Base-by-base conservation (phyloP, 37 sponge, comb jelly and placozoan species). In the Halisarca cf. caerulea region DNA sequence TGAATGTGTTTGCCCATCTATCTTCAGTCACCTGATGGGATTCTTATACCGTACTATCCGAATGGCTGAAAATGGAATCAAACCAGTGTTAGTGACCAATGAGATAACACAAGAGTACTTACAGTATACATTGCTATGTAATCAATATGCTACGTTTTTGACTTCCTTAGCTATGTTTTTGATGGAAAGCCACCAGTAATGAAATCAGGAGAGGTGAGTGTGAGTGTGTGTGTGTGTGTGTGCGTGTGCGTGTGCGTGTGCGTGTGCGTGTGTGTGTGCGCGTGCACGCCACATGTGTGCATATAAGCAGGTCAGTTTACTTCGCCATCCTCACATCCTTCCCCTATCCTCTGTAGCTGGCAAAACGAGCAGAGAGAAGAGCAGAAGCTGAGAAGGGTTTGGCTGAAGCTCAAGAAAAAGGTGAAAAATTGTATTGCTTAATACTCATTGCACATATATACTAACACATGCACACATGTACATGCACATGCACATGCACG, bases 1-100 rank as follows among this genome's bases (percentile, higher is more conserved):
- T 47, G 11, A 47, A 47, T 47, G 51, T 47, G 51, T 47, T 47
- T 11, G 11, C 51, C 66, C 8, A 9, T 6, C 68, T 73, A 5
- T 42, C 33, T 62, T 5, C 47, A 96, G 98, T 71, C 98, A 98
- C 44, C 66, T 98, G 80, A 88, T 95, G 84, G 99, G 99, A 5
- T 80, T 99, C 83, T 95, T 99, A 75, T 99, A 99, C 73, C 75
- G 99, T 8, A 99, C 99, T 3, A 96, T 97, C 42, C 83, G 97
- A 66, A 99, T 99, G 94, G 43, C 97, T 3, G 99, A 99, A 33
- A 93, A 93, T 84, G 99, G 99, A 18, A 87, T 99, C 55, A 99
- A 99, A 57, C 99, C 99, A 54, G 94, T 97, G 90, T 97, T 87
- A 85, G 93, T 81, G 17, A 55, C 11, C 17, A 55, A 55, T 20